Evolutionary conservation across 2,797 vertebrate species (phyloP), one percentile per base, ranked within the genome.

Genomic region (Euphonia xanthogaster): DNA sequence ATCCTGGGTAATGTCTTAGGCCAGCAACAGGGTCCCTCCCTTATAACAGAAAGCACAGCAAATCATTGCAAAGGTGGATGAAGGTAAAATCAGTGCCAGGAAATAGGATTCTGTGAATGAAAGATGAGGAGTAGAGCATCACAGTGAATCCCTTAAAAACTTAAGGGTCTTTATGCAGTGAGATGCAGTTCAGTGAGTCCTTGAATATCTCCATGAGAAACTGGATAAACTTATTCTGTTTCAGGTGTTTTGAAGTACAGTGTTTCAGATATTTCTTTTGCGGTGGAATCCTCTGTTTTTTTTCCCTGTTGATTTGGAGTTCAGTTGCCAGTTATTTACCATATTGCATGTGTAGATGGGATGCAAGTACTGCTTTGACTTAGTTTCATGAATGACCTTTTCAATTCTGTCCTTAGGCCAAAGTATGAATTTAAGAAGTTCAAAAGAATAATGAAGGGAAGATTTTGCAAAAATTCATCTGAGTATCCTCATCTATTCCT

Each of bases 21-120:
- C 7, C 54, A 72, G 12, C 0, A 0, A 33, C 1, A 45, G 15
- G 5, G 8, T 51, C 68, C 51, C 28, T 82, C 23, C 16, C 27
- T 74, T 76, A 11, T 40, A 39, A 35, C 7, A 71, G 55, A 90
- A 86, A 76, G 9, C 9, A 53, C 61, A 31, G 14, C 4, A 14
- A 63, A 20, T 37, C 7, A 27, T 40, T 60, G 55, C 1, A 20
- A 66, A 60, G 22, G 10, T 82, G 25, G 24, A 14, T 80, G 51
- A 86, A 88, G 25, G 39, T 50, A 63, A 65, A 80, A 77, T 31
- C n/a, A 7, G 20, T 86, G 62, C 7, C 16, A 50, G 10, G 35
- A 84, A 71, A 70, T 2, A 53, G 9, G 21, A 51, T 33, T 55
- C 70, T 74, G 22, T 74, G 22, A 42, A n/a, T 40, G 19, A 37